Evolutionary conservation across 1,140 invertebrate species (phyloP), one percentile per base, ranked within the genome.

Genomic region (Drosophila leontia): DNA sequence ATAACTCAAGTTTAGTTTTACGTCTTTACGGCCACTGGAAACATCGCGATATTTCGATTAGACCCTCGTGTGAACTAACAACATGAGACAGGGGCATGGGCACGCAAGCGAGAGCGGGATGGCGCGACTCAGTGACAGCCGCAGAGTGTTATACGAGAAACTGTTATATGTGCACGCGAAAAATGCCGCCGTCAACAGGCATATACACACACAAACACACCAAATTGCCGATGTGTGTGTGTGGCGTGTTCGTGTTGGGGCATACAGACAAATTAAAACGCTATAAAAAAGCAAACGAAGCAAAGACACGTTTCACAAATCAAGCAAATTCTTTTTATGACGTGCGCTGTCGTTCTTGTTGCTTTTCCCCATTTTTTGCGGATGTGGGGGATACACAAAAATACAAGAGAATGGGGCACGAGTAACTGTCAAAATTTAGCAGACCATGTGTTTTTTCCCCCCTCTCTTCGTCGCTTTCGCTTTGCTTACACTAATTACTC

Each of bases 261-360:
- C 47, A 88, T 90, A 88, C 82, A 91, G 85, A 91, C 86, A 90
- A 90, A 90, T 90, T 90, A 90, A 90, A 90, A 90, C 62, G 85
- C 85, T 91, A 90, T 90, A 90, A 90, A 90, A 90, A 80, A 90
- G 86, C 86, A 90, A 90, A 90, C 85, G 85, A 90, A 90, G 67
- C 68, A 90, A 90, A 90, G 82, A 90, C 85, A 90, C 85, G 85
- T 90, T 90, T 91, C 86, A 90, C 85, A 90, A 90, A 90, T 90
- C 85, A 90, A 79, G 86, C 86, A 88, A 90, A 88, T 88, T 88
- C 80, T 51, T 84, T 90, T 88, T 88, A 88, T 90, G 85, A 90
- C 85, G 78, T 85, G 64, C 67, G 64, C 85, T 69, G 78, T 78
- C 74, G 74, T 81, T 84, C 63, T 76, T 82, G 48, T 79, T 64